phyloP scores from a whole-genome alignment of 1,140 invertebrate genomes.

The Galleria mellonella region DNA sequence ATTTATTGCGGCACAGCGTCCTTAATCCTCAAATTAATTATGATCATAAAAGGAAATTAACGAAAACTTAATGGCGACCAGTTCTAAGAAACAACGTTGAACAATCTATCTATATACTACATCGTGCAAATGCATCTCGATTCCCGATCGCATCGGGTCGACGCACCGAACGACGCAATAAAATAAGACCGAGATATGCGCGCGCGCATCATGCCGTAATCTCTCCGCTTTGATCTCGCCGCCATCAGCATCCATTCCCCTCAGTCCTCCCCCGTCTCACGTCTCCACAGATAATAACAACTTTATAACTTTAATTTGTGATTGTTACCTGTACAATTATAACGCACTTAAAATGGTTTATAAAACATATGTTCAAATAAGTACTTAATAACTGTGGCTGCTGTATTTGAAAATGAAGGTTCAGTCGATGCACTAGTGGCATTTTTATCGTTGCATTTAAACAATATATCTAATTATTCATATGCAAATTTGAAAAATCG shows the following conservation, averaged over 20 bases:
- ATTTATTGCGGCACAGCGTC: too few species aligned
- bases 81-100: too few species aligned
- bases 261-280: neutral
- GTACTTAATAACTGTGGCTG: too few species aligned
- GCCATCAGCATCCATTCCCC: neutral
- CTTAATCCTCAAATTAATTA: too few species aligned
- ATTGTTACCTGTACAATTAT: slow-evolving; percentile 25
- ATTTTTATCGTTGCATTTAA: too few species aligned
- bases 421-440: too few species aligned
- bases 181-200: slow-evolving; percentile 19
- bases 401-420: too few species aligned
- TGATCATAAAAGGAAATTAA: too few species aligned
- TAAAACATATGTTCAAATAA: too few species aligned
- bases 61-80: too few species aligned
- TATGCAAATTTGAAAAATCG: too few species aligned
- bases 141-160: slow-evolving; percentile 14
- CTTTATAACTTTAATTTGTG: slow-evolving; percentile 30
- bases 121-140: neutral
- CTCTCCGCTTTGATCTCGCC: slow-evolving; percentile 30
- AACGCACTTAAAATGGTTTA: neutral
- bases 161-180: slow-evolving; percentile 18
- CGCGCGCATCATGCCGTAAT: slow-evolving; percentile 27
- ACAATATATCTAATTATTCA: too few species aligned
- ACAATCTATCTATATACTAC: neutral
- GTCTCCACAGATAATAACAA: slow-evolving; percentile 8